Evolutionary conservation across 2,888 invertebrate species (phyloP).

Genomic region (Ellobium chinense): DNA sequence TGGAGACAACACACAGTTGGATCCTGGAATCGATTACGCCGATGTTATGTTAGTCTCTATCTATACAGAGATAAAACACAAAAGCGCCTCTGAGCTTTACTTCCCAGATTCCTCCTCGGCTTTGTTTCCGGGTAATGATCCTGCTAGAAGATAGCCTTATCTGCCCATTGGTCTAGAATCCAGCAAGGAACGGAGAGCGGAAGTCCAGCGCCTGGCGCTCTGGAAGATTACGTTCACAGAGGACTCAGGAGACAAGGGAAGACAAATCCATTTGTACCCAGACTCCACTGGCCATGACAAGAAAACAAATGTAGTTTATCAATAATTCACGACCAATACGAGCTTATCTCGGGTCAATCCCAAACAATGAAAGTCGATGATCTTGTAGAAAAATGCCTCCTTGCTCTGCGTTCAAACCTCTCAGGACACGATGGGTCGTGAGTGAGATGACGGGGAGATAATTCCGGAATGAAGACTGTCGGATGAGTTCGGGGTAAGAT

Average conservation of each 20-base stretch:
- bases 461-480: slow-evolving; percentile 30
- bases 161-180: slow-evolving; percentile 18
- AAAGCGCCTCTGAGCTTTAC: too few species aligned
- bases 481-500: slow-evolving; percentile 22
- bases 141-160: slow-evolving; percentile 28
- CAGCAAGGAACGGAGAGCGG: slow-evolving; percentile 18
- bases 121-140: slow-evolving; percentile 29
- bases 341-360: slow-evolving; percentile 45
- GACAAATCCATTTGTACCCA: slow-evolving; percentile 49
- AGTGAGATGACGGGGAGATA: slow-evolving; percentile 30
- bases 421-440: neutral
- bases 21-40: too few species aligned
- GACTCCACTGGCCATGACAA: slow-evolving; percentile 34
- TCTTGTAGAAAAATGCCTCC: slow-evolving; percentile 37
- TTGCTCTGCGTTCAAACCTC: slow-evolving; percentile 16
- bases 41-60: too few species aligned
- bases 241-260: slow-evolving; percentile 32
- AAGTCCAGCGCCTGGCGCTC: slow-evolving; percentile 7
- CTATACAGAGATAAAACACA: too few species aligned
- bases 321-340: slow-evolving; percentile 44
- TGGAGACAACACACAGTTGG: too few species aligned
- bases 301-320: slow-evolving; percentile 49
- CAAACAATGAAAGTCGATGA: slow-evolving; percentile 45
- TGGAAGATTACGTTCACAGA: slow-evolving; percentile 28
- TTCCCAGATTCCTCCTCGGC: neutral